Base-by-base conservation (phyloP, 2,797 vertebrate genomes). In the Thalassophryne amazonica region DNA sequence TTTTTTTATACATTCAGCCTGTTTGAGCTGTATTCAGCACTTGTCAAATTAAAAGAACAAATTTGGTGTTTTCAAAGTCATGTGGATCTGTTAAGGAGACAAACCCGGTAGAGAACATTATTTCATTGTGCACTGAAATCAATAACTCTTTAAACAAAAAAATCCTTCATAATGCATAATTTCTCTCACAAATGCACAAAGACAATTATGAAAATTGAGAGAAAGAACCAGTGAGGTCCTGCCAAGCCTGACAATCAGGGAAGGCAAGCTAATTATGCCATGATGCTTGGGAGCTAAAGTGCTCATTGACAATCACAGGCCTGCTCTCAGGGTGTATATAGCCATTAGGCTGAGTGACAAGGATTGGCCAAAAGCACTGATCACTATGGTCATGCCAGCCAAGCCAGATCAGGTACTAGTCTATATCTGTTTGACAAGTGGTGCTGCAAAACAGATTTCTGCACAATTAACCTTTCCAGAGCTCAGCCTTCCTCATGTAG, bases 261-360 rank as follows among this genome's bases (percentile, higher is more conserved):
- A 70, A 79, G 57, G 68, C 66, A 75, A 80, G 76, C 78, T 88
- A 88, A 88, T 89, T 87, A 86, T 78, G 75, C 68, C 50, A 52
- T 69, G 71, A 74, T 76, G 67, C 83, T 86, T 76, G 50, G 70
- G 75, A 78, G 73, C 79, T 78, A 81, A 85, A 85, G 69, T 78
- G 60, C 77, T 83, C 75, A 81, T 78, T 85, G 86, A 85, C 81
- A 85, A 77, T 88, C 84, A 84, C 73, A 75, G 31, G 59, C 51
- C 72, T 53, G 41, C 62, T 78, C 76, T 80, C 47, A 41, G 60
- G 60, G 73, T 74, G 60, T 71, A 50, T 70, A 58, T 50, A 70
- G 61, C 61, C 68, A 63, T 76, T 77, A 78, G 55, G 60, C 60
- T 63, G 69, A 76, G 59, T 71, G 59, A 74, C 54, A 47, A 30